Conservation (phyloP, 2,888 invertebrate genomes). For the Idaea straminata region DNA sequence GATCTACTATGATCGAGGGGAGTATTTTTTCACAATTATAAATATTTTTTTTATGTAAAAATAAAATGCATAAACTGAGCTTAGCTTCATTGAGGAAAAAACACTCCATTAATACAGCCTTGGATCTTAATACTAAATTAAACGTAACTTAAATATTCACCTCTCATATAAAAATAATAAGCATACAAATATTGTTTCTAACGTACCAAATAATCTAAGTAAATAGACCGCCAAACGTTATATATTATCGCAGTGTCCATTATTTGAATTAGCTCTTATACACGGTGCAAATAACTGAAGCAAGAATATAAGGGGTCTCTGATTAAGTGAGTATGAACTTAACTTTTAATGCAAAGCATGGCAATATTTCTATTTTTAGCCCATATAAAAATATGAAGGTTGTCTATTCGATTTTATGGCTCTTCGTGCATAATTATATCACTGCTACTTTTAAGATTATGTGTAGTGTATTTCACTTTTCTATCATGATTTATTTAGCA, state of each 20-base stretch:
- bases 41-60: constrained; percentile 44
- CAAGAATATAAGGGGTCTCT: no score
- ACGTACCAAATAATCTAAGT: constrained; percentile 64
- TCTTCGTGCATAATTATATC: no score
- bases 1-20: constrained; percentile 58
- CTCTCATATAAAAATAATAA: constrained; percentile 76
- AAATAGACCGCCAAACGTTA: constrained; percentile 69
- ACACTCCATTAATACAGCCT: constrained; percentile 78
- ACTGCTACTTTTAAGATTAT: no score
- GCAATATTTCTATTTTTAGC: no score
- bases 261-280: no score
- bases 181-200: constrained; percentile 51
- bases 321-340: no score
- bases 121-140: constrained; percentile 75
- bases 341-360: no score
- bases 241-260: constrained; percentile 31
- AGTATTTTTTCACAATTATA: constrained; percentile 59
- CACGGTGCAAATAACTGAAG: no score
- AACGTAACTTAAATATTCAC: constrained; percentile 73
- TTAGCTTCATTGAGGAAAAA: constrained; percentile 55
- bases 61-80: constrained; percentile 45
- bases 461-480: no score
- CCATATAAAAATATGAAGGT: no score
- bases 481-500: no score
- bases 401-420: no score